A percentile compares a stretch with the other conserved stretches of the same genome.
Evolutionary conservation across 1,140 invertebrate genomes (phyloP).

Genomic region (Hirudo medicinalis): DNA sequence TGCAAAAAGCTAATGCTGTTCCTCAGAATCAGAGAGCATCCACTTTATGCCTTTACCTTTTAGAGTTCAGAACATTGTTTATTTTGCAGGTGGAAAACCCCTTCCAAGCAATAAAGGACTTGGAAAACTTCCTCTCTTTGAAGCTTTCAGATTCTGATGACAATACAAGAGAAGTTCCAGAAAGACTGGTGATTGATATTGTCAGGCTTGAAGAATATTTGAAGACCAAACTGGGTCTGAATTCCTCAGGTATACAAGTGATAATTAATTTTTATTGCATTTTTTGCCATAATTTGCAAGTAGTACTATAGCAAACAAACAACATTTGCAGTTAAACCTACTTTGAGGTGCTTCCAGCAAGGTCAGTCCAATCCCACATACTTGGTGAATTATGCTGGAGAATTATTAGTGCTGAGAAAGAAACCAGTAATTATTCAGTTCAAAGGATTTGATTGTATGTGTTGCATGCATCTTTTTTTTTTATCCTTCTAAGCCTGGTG

Average conservation of each 20-base stretch:
- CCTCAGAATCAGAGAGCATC: too few species aligned
- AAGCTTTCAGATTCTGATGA: conserved; percentile 27
- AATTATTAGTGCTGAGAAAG: conserved; percentile 41
- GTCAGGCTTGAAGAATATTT: conserved; percentile 30
- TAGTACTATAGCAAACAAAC: neutral
- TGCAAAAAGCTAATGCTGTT: too few species aligned
- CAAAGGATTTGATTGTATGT: neutral
- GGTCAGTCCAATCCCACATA: conserved; percentile 46
- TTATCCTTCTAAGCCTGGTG: conserved; percentile 35
- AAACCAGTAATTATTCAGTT: conserved; percentile 38
- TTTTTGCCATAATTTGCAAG: neutral
- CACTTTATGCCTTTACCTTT: too few species aligned
- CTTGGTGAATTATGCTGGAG: conserved; percentile 36
- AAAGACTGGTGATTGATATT: conserved; percentile 27
- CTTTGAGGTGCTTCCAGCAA: conserved; percentile 37
- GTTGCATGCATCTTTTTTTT: neutral
- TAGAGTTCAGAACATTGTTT: neutral
- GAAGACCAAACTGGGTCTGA: conserved; percentile 25
- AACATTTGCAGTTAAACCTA: conserved; percentile 29
- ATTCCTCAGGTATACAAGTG: conserved; percentile 12
- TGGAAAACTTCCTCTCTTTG: conserved; percentile 34
- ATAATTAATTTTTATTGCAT: neutral
- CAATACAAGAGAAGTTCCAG: conserved; percentile 31
- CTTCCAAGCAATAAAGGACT: conserved; percentile 32
- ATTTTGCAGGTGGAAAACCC: conserved; percentile 27